A percentile compares a stretch with the other conserved stretches of the same genome.
phyloP scores from a whole-genome alignment of 2,888 invertebrate species.

The Cryptops parisi region DNA sequence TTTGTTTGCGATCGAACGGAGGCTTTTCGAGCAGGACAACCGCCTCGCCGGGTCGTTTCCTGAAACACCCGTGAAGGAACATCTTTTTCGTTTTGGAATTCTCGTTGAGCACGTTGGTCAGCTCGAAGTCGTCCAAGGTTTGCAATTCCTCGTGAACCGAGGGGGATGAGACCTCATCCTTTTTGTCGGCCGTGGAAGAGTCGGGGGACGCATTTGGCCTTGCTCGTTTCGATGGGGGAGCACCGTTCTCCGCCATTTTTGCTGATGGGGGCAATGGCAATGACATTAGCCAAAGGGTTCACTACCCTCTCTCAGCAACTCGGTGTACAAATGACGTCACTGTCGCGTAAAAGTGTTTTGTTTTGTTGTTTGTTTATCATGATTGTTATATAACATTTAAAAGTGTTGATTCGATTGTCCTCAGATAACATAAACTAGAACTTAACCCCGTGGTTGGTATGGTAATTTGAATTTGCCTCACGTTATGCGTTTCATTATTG shows the following conservation, averaged over 20 bases:
- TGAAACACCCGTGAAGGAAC: slow-evolving; percentile 14
- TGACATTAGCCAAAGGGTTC: no score
- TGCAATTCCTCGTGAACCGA: background rate
- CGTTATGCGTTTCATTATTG: no score
- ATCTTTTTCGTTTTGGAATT: slow-evolving; percentile 18
- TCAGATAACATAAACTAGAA: no score
- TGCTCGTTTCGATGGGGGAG: background rate
- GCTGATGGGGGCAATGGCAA: no score
- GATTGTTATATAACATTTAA: no score
- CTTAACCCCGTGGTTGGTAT: no score
- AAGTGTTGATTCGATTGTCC: no score
- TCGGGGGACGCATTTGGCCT: background rate
- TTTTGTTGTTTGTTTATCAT: no score
- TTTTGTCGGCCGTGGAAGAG: background rate
- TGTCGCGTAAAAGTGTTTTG: no score
- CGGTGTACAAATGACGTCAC: no score
- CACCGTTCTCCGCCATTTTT: background rate
- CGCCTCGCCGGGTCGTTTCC: slow-evolving; percentile 32
- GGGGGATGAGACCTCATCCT: background rate
- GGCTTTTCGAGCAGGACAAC: slow-evolving; percentile 67
- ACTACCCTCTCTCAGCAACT: no score
- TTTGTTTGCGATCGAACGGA: slow-evolving; percentile 52
- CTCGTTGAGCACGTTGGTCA: slow-evolving; percentile 18
- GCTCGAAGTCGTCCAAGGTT: slow-evolving; percentile 16
- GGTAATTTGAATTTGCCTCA: no score